These are phyloP conservation scores for Collichthys lucidus DNA, from an alignment of 2,113 vertebrate species.

Conservation along the genomic window DNA sequence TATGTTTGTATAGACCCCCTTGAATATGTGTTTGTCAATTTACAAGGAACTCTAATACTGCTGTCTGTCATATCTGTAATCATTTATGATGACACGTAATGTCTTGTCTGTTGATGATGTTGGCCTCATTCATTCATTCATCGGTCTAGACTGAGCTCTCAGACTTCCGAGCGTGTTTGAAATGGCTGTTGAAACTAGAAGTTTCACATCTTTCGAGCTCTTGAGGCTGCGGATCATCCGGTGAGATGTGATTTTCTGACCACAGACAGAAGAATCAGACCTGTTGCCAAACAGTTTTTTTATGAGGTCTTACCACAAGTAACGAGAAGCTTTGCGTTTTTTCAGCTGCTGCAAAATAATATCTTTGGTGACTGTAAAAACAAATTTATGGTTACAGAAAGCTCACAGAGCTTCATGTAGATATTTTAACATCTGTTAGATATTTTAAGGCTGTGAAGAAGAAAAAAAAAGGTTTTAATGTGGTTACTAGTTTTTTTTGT, in stretches of 20 bases:
- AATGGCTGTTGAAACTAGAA: conserved; percentile 9
- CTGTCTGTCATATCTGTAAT: conserved; percentile 43
- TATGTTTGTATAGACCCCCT: conserved; percentile 1
- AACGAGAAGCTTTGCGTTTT: conserved; percentile 5
- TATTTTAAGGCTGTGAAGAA: conserved; percentile 11
- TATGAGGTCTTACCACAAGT: conserved; percentile 6
- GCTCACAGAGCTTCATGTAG: conserved; percentile 6
- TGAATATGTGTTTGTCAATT: neutral
- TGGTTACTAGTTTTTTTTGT: neutral
- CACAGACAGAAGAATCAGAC: neutral
- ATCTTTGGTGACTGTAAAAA: neutral
- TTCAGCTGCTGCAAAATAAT: conserved; percentile 9
- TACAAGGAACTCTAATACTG: conserved; percentile 45
- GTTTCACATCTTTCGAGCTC: conserved; percentile 6
- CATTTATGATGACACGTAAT: neutral
- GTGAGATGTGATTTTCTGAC: conserved; percentile 26
- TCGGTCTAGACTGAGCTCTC: neutral
- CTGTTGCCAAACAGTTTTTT: conserved; percentile 34
- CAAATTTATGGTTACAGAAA: neutral
- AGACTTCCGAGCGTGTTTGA: neutral
- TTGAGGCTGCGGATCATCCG: neutral
- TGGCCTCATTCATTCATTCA: conserved; percentile 23
- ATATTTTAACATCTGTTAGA: conserved; percentile 21
- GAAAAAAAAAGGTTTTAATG: neutral
- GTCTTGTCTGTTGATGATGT: conserved; percentile 24